These are phyloP conservation scores for Tenthredo distinguenda DNA, from an alignment of 2,888 invertebrate genomes.

Conservation along the genomic window DNA sequence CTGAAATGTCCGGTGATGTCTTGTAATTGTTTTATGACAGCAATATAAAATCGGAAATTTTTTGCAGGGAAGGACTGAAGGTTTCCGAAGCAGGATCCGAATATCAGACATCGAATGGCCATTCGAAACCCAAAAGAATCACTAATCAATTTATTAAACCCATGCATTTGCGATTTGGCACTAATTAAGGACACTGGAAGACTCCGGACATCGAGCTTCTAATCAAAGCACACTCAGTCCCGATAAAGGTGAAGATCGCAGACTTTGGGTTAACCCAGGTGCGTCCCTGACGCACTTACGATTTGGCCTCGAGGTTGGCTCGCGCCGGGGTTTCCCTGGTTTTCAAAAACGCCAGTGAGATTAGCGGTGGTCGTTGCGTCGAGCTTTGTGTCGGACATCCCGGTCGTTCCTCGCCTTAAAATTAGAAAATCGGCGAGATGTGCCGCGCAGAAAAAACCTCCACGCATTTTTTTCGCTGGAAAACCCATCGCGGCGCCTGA, in stretches of 20 bases:
- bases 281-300: conserved; percentile 26
- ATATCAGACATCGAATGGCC: background rate
- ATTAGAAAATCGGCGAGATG: background rate
- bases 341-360: background rate
- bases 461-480: background rate
- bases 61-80: conserved; percentile 9
- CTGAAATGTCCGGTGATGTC: conserved; percentile 56
- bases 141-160: background rate
- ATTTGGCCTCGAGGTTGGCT: background rate
- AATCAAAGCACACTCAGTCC: background rate
- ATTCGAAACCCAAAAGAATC: background rate
- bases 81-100: background rate
- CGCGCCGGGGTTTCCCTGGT: background rate
- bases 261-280: background rate
- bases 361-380: conserved; percentile 9
- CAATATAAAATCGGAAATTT: conserved; percentile 58
- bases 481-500: background rate
- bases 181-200: background rate
- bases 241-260: background rate
- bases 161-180: background rate
- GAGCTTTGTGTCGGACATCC: background rate
- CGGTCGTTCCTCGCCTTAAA: background rate
- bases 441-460: background rate
- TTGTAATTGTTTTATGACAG: conserved; percentile 67
- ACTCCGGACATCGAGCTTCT: background rate